phyloP scores from a whole-genome alignment of 2,113 vertebrate genomes.

The Dissostichus mawsoni region DNA sequence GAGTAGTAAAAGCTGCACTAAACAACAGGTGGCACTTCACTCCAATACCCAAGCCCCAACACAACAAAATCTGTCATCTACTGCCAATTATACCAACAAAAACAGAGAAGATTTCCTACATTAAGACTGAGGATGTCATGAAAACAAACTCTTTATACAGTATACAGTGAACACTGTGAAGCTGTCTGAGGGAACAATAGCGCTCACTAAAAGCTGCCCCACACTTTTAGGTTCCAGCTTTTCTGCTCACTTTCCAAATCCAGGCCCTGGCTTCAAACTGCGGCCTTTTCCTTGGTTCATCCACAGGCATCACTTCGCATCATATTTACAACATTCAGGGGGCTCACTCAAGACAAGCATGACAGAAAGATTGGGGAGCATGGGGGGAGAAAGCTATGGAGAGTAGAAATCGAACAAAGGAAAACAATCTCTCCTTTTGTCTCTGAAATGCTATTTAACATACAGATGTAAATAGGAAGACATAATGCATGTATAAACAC shows the following conservation, averaged over 20 bases:
- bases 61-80: background rate
- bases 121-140: background rate
- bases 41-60: background rate
- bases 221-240: conserved; percentile 25
- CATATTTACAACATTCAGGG: conserved; percentile 40
- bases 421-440: conserved; percentile 51
- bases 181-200: conserved; percentile 51
- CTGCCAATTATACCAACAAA: background rate
- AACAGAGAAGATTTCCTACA: background rate
- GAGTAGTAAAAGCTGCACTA: background rate
- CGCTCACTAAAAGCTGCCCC: conserved; percentile 49
- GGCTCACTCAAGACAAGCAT: background rate
- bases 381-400: conserved; percentile 13
- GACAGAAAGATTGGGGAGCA: conserved; percentile 8
- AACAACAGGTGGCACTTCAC: background rate
- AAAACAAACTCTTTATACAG: conserved; percentile 31
- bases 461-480: conserved; percentile 34
- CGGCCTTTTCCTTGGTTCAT: conserved; percentile 56
- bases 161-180: conserved; percentile 31
- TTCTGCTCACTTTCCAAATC: conserved; percentile 33
- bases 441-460: conserved; percentile 41
- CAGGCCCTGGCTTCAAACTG: conserved; percentile 44
- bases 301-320: conserved; percentile 36
- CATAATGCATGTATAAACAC: conserved; percentile 25
- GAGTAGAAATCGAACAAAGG: conserved; percentile 49